Percentiles rank a stretch among this genome's conserved stretches.
phyloP scores from a whole-genome alignment of 2,797 vertebrate species.

The Gephyroberyx darwinii region DNA sequence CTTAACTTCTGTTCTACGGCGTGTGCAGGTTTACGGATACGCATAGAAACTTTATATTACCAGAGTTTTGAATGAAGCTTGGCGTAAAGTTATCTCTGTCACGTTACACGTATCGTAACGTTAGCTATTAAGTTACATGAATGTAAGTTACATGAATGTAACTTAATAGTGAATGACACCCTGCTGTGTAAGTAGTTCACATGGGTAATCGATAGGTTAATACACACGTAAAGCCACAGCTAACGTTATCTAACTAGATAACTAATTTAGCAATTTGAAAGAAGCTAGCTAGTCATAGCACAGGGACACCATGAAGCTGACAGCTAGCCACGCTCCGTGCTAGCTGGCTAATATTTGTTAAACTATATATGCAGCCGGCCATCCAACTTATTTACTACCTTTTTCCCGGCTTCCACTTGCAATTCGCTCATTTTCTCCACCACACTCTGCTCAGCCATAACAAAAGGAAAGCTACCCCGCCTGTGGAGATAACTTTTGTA shows the following conservation, averaged over 20 bases:
- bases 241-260: not conserved
- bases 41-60: not conserved
- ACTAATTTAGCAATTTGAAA: too few relatives aligned
- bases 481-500: slow-evolving; percentile 16
- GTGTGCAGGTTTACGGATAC: not conserved
- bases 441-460: slow-evolving; percentile 76
- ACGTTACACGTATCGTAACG: too few relatives aligned
- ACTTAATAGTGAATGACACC: not conserved
- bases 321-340: slow-evolving; percentile 46
- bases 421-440: slow-evolving; percentile 77
- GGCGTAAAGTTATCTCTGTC: not conserved
- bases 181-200: not conserved
- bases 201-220: not conserved
- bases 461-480: not conserved
- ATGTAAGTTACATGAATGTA: too few relatives aligned
- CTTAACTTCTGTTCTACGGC: rapidly evolving
- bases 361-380: not conserved
- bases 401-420: slow-evolving; percentile 71
- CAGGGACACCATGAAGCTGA: slow-evolving; percentile 45
- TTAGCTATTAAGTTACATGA: too few relatives aligned
- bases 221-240: not conserved
- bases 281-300: not conserved
- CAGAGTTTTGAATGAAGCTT: not conserved
- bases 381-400: slow-evolving; percentile 57
- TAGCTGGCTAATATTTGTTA: slow-evolving; percentile 18